Evolutionary conservation across 2,797 vertebrate species (phyloP).

Genomic region (Cottoperca gobio): DNA sequence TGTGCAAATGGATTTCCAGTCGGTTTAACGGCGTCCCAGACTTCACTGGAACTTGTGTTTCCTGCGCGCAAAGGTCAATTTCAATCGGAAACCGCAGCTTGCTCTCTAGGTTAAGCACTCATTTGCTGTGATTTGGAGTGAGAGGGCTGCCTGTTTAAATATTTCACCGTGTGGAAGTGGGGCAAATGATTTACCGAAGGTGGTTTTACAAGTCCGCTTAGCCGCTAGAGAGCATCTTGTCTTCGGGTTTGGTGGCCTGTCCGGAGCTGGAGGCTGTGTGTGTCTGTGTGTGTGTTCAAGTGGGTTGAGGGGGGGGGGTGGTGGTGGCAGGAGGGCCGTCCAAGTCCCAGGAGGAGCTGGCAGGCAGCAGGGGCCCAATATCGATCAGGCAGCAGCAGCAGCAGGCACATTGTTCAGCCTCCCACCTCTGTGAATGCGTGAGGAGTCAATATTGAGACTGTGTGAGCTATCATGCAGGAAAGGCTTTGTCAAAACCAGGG

Average conservation of each 20-base stretch:
- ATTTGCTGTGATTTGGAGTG: conserved; percentile 28
- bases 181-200: conserved; percentile 34
- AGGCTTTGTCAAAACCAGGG: conserved; percentile 44
- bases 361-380: conserved; percentile 65
- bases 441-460: conserved; percentile 74
- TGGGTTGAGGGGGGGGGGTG: not conserved
- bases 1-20: conserved; percentile 12
- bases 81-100: conserved; percentile 54
- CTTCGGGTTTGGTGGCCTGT: conserved; percentile 22
- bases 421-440: conserved; percentile 44
- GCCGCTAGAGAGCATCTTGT: conserved; percentile 55
- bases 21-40: not conserved
- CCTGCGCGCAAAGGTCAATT: conserved; percentile 47
- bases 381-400: conserved; percentile 63
- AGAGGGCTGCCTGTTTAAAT: conserved; percentile 34
- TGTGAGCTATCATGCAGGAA: conserved; percentile 24
- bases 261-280: conserved; percentile 7
- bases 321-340: conserved; percentile 41
- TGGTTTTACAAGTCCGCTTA: not conserved
- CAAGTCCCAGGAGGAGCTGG: conserved; percentile 69
- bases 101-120: conserved; percentile 34
- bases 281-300: conserved; percentile 18
- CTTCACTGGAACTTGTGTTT: conserved; percentile 52
- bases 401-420: conserved; percentile 71
- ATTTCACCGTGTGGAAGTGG: conserved; percentile 5